Evolutionary conservation across 2,888 invertebrate genomes (phyloP), one percentile per base, ranked within the genome.

Genomic region (Bruchidius siliquastri): DNA sequence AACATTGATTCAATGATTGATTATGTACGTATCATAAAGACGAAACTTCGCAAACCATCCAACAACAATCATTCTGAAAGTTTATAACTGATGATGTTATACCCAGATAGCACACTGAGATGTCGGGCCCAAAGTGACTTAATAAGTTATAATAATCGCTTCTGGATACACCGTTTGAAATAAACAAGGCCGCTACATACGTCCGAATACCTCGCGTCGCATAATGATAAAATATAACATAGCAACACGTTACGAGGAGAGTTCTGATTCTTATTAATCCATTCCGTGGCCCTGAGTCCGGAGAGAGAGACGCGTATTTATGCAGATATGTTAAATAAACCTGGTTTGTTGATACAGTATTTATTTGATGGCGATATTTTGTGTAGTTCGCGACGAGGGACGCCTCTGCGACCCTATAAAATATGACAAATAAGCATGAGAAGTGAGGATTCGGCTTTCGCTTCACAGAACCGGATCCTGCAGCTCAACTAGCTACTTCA

Each of bases 361-460:
- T 80, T 80, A 79, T 79, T 80, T 77, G 80, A 79, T 78, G 77
- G 74, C 74, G 76, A 75, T 76, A 77, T 78, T 78, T 76, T 77
- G 77, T 77, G 74, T 77, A 76, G 78, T 77, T 71, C 72, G 76
- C 49, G 6, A 49, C 49, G 49, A 49, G 6, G 18, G 49, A 49
- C 49, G 49, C 6, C 49, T 49, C 73, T 75, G 75, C 76, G 76
- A 74, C 79, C 79, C 77, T 75, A 79, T 81, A 80, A 81, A 80
- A 79, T 81, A 81, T 79, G 81, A 81, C 80, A 81, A 80, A 81
- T 81, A 80, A 78, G 80, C 81, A 80, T 82, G 80, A 80, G 79
- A 81, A 77, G 74, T 79, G 79, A 77, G 76, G 80, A 77, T 78
- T 81, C 81, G 78, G 81, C 49, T 49, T 26, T 26, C 26, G 26